A percentile compares a stretch with the other conserved stretches of the same genome.
phyloP scores from a whole-genome alignment of 2,888 invertebrate genomes.

The Falcaria lacertinaria region DNA sequence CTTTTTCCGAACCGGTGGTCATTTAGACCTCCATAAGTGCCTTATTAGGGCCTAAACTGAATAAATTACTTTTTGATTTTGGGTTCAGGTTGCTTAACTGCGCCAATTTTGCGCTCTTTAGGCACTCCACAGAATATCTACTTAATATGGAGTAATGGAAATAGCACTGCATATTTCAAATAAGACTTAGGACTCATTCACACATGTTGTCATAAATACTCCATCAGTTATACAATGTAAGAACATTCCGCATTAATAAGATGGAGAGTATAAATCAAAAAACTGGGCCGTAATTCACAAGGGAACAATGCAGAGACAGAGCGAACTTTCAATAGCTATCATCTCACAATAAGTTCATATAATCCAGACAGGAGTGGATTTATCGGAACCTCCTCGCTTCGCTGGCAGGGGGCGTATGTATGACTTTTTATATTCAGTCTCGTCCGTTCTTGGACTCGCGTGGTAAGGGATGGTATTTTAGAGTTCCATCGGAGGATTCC shows the following conservation, averaged over 20 bases:
- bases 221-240: too few relatives aligned
- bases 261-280: not conserved
- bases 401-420: conserved; percentile 58
- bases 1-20: too few relatives aligned
- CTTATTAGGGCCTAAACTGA: too few relatives aligned
- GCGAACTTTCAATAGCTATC: conserved; percentile 35
- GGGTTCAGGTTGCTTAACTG: too few relatives aligned
- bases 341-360: conserved; percentile 34
- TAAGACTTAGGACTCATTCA: too few relatives aligned
- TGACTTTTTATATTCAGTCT: conserved; percentile 52
- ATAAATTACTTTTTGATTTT: too few relatives aligned
- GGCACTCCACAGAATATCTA: too few relatives aligned
- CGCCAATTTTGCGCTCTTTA: too few relatives aligned
- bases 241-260: not conserved
- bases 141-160: too few relatives aligned
- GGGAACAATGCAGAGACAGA: conserved; percentile 4
- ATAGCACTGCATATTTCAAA: too few relatives aligned
- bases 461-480: not conserved
- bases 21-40: too few relatives aligned
- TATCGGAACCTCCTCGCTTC: conserved; percentile 50
- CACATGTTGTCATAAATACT: too few relatives aligned
- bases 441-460: conserved; percentile 26
- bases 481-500: not conserved
- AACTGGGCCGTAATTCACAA: conserved; percentile 1
- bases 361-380: conserved; percentile 54